These are phyloP conservation scores for Radopholus similis DNA, from an alignment of 1,140 invertebrate genomes.

Conservation along the genomic window DNA sequence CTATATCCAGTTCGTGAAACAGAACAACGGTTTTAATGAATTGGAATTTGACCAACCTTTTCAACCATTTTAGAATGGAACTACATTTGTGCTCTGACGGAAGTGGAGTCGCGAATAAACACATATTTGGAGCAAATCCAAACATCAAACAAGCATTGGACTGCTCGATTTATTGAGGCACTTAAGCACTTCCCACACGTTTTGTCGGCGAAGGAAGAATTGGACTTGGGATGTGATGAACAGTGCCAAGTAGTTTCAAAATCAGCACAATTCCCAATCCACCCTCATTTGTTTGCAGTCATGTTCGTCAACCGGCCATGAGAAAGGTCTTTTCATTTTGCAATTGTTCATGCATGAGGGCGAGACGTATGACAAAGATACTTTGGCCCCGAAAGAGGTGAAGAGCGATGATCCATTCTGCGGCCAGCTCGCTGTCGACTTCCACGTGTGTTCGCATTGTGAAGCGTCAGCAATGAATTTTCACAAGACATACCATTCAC, in stretches of 20 bases:
- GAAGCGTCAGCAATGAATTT: conserved; percentile 13
- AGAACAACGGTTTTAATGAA: conserved; percentile 20
- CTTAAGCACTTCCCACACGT: conserved; percentile 1
- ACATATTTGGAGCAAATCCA: background rate
- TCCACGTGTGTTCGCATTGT: conserved; percentile 20
- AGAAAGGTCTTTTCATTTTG: conserved; percentile 2
- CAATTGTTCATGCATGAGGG: conserved; percentile 12
- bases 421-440: background rate
- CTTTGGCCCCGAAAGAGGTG: background rate
- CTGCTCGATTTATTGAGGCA: conserved; percentile 4
- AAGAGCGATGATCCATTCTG: background rate
- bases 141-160: background rate
- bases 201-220: conserved; percentile 1
- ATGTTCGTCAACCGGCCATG: background rate
- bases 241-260: conserved; percentile 9
- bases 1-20: conserved; percentile 19
- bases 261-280: background rate
- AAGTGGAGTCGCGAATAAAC: conserved; percentile 13
- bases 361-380: conserved; percentile 15
- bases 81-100: conserved; percentile 21
- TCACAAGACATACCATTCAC: conserved; percentile 21
- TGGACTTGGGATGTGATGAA: background rate
- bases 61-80: conserved; percentile 19
- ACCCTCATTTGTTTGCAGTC: conserved; percentile 4
- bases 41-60: background rate